These are phyloP conservation scores for Microctonus aethiopoides DNA, from an alignment of 2,888 invertebrate species.

Conservation along the genomic window DNA sequence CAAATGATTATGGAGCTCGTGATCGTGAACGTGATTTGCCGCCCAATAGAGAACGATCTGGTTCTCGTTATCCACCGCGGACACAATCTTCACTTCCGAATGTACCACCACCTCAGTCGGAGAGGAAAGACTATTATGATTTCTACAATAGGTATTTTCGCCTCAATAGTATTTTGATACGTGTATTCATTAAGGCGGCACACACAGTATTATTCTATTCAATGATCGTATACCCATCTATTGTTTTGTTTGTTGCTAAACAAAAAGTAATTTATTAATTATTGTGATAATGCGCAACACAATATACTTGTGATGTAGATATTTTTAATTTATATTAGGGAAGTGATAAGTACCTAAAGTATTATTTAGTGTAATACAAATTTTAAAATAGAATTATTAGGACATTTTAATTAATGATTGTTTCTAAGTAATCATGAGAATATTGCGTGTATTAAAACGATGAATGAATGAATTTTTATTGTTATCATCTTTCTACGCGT, in stretches of 20 bases:
- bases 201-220: slow-evolving; percentile 34
- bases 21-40: slow-evolving; percentile 60
- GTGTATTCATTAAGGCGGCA: slow-evolving; percentile 56
- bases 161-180: slow-evolving; percentile 65
- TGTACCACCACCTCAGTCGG: slow-evolving; percentile 57
- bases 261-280: slow-evolving; percentile 27
- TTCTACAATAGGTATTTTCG: slow-evolving; percentile 68
- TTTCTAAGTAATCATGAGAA: slow-evolving; percentile 31
- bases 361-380: slow-evolving; percentile 22
- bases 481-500: background rate
- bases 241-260: slow-evolving; percentile 12
- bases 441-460: background rate
- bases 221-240: slow-evolving; percentile 25
- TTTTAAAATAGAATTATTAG: slow-evolving; percentile 21
- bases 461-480: slow-evolving; percentile 32
- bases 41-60: slow-evolving; percentile 43
- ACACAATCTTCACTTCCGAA: slow-evolving; percentile 59
- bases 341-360: slow-evolving; percentile 18
- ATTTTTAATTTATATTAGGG: slow-evolving; percentile 6
- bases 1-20: slow-evolving; percentile 61
- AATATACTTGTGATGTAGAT: background rate
- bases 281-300: slow-evolving; percentile 16
- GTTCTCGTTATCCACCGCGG: slow-evolving; percentile 58
- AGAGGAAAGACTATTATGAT: slow-evolving; percentile 69
- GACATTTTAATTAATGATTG: slow-evolving; percentile 38